Conservation (phyloP, 2,113 vertebrate genomes). For the Nasalis larvatus region DNA sequence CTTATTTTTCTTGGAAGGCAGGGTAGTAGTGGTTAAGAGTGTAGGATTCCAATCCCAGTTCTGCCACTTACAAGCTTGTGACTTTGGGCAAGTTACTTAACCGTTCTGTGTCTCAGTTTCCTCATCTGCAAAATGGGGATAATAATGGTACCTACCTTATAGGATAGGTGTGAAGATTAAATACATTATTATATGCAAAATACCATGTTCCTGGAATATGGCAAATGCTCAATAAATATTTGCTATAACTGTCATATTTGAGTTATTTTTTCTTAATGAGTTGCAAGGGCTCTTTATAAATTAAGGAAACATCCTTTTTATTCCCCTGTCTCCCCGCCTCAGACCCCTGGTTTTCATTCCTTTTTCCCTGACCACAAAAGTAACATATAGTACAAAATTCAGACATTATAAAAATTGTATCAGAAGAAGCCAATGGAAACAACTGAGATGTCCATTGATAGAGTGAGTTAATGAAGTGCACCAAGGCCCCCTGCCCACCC, state of each 20-base stretch:
- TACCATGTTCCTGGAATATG: background rate
- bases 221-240: background rate
- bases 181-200: background rate
- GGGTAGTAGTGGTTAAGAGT: background rate
- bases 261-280: background rate
- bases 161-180: background rate
- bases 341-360: background rate
- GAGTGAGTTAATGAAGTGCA: background rate
- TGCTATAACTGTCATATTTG: background rate
- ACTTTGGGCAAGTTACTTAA: background rate
- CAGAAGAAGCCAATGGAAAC: background rate
- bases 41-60: background rate
- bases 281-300: background rate
- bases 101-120: background rate
- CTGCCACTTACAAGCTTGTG: background rate
- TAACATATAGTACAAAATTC: background rate
- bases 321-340: background rate
- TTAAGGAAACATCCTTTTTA: background rate
- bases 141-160: background rate
- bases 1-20: background rate
- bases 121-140: background rate
- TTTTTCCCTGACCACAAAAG: background rate
- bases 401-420: background rate
- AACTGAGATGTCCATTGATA: background rate
- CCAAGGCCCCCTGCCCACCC: background rate